Conservation (phyloP, 2,113 vertebrate genomes). For the Ctenomys sociabilis region DNA sequence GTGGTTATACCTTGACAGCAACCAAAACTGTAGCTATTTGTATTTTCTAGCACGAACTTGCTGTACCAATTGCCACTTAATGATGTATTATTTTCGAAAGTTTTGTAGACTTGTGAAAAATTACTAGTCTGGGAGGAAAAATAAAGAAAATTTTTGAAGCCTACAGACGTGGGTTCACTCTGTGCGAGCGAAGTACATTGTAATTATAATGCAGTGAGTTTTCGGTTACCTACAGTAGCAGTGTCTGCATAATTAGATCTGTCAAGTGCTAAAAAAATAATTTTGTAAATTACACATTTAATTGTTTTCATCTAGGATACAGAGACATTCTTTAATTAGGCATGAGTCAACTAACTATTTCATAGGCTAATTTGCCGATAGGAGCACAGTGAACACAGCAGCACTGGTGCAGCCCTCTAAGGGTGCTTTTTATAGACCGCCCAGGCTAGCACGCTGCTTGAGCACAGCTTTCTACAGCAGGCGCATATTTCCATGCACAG, state of each 20-base stretch:
- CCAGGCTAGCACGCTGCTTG: not conserved
- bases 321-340: conserved; percentile 68
- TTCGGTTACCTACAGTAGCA: conserved; percentile 6
- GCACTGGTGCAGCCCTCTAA: not conserved
- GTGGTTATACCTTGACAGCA: not conserved
- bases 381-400: conserved; percentile 13
- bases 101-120: conserved; percentile 66
- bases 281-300: conserved; percentile 65
- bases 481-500: not conserved
- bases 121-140: conserved; percentile 50
- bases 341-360: conserved; percentile 66
- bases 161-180: not conserved
- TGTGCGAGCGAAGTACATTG: not conserved
- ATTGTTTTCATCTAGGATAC: conserved; percentile 66
- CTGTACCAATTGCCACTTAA: conserved; percentile 23
- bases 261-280: conserved; percentile 64
- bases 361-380: conserved; percentile 48
- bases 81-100: conserved; percentile 54
- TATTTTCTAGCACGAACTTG: conserved; percentile 38
- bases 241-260: not conserved
- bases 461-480: not conserved
- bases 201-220: conserved; percentile 51
- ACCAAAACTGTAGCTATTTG: conserved; percentile 14
- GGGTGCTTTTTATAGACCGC: conserved; percentile 37
- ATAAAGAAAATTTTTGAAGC: conserved; percentile 58